Conservation (phyloP, 2,113 vertebrate genomes). For the Ptilonorhynchus violaceus region DNA sequence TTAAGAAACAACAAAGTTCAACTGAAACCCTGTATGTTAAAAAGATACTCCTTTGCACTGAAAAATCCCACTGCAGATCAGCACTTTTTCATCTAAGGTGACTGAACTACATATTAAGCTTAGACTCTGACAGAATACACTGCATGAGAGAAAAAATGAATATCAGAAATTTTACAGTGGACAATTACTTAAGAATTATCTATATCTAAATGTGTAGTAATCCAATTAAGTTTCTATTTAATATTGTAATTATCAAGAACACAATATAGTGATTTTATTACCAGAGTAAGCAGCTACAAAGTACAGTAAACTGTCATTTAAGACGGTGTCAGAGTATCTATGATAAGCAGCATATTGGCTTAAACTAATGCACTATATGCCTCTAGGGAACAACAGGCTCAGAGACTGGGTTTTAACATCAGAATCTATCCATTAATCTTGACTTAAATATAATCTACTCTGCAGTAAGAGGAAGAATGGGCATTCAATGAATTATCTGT, state of each 20-base stretch:
- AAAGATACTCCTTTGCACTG: not conserved
- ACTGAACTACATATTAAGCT: conserved; percentile 41
- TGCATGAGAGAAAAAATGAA: conserved; percentile 42
- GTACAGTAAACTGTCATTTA: conserved; percentile 80
- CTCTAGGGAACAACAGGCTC: conserved; percentile 77
- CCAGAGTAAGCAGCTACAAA: conserved; percentile 77
- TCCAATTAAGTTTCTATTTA: conserved; percentile 92
- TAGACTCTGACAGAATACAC: conserved; percentile 43
- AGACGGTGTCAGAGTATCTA: conserved; percentile 77
- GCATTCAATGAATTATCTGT: conserved; percentile 79
- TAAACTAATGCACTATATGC: conserved; percentile 86
- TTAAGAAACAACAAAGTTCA: not conserved
- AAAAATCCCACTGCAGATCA: not conserved
- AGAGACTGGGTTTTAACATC: conserved; percentile 79
- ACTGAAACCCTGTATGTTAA: not conserved
- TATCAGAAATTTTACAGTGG: conserved; percentile 76
- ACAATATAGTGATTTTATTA: conserved; percentile 95
- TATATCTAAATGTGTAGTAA: conserved; percentile 90
- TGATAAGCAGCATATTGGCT: conserved; percentile 80
- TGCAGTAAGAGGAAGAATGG: conserved; percentile 76
- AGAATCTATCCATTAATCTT: conserved; percentile 91
- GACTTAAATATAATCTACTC: conserved; percentile 86
- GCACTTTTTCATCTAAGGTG: not conserved
- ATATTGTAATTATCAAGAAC: conserved; percentile 90
- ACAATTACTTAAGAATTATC: conserved; percentile 83